Percentiles rank a stretch among this genome's conserved stretches.
These are phyloP conservation scores for Pristiophorus japonicus DNA, from an alignment of 2,113 vertebrate species.

Conservation along the genomic window DNA sequence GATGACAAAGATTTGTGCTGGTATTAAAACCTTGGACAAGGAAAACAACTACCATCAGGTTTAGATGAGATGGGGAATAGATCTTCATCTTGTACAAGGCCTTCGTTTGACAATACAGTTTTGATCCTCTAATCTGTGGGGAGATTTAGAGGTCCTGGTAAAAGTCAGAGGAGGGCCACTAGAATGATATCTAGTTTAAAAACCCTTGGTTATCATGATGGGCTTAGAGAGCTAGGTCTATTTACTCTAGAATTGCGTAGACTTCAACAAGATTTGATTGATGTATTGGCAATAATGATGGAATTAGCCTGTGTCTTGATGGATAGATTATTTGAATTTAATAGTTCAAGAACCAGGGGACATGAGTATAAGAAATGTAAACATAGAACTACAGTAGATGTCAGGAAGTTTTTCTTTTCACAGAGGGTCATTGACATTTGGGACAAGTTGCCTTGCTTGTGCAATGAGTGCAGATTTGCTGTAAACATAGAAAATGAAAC, in stretches of 20 bases:
- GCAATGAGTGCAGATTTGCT: not conserved
- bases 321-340: not conserved
- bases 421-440: not conserved
- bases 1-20: too few species aligned
- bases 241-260: too few species aligned
- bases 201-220: too few species aligned
- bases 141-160: not conserved
- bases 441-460: not conserved
- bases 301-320: too few species aligned
- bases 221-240: too few species aligned
- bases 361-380: not conserved
- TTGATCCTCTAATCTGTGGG: too few species aligned
- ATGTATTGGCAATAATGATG: not conserved
- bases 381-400: not conserved
- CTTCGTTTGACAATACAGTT: too few species aligned
- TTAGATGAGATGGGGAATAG: not conserved
- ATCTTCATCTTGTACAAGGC: not conserved
- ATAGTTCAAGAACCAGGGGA: not conserved
- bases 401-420: not conserved
- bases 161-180: not conserved
- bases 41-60: not conserved
- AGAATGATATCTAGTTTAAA: not conserved
- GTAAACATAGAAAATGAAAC: too few species aligned
- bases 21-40: not conserved
- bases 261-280: too few species aligned